Evolutionary conservation across 1,140 invertebrate genomes (phyloP), one percentile per base, ranked within the genome.

Genomic region (Calosoma granatense): DNA sequence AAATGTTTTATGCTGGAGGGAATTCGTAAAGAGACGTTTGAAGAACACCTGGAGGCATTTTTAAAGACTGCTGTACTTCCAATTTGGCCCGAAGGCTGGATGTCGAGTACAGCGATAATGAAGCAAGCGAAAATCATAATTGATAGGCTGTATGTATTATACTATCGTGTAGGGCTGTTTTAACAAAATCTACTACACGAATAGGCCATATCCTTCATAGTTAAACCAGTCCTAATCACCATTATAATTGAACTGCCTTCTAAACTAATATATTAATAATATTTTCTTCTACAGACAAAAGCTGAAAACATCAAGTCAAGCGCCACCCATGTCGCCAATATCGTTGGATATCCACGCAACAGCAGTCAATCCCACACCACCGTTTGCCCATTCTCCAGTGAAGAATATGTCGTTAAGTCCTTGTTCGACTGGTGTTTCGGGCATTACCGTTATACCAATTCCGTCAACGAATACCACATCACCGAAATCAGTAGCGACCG

Each of bases 1-100:
- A 59, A 67, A 17, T 64, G 67, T 58, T 61, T 65, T 20, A 51
- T 68, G 23, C 63, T 64, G 11, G 69, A 72, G 61, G 66, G 66
- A 6, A 70, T 64, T 41, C 52, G 59, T 6, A 70, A 70, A 58
- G 65, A 70, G 39, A 58, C 55, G 3, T 56, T 70, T 23, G 70
- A 72, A 55, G 53, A 58, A n/a, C 61, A 65, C 39, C 51, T 70
- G 36, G 58, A 52, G 14, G 58, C 61, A 21, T 72, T 68, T 55
- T 54, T 70, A 14, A 68, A 67, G 59, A 60, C 55, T 1, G 59
- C 68, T 1, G 61, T 72, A 14, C 57, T 67, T 30, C 51, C 60
- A 4, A 51, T 72, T n/a, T 72, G 70, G 70, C 70, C 70, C 0
- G 68, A 69, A 6, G 68, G 68, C 9, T 72, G 70, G 70, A 70